Percentiles rank a stretch among this genome's conserved stretches.
phyloP scores from a whole-genome alignment of 2,113 vertebrate species.

The Neofelis nebulosa region DNA sequence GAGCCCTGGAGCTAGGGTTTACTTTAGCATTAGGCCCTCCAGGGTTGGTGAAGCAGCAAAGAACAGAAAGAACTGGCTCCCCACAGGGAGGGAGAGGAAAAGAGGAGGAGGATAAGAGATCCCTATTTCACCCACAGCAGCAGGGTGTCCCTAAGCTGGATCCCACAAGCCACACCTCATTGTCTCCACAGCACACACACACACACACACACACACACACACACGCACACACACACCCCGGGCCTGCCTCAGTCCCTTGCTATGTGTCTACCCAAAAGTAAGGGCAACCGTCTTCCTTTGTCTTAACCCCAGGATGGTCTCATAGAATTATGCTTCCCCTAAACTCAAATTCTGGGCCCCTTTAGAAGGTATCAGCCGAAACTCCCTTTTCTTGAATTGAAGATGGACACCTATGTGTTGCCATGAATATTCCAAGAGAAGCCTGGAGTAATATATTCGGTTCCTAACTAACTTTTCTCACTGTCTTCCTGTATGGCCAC shows the following conservation, averaged over 20 bases:
- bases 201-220: not conserved
- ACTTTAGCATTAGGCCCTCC: not conserved
- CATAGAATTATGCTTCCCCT: not conserved
- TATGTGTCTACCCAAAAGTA: not conserved
- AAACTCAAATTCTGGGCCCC: not conserved
- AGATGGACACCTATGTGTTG: not conserved
- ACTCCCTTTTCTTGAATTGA: not conserved
- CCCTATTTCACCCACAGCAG: slow-evolving; percentile 59
- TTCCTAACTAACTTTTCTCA: slow-evolving; percentile 57
- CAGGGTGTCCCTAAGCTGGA: slow-evolving; percentile 45
- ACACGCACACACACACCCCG: not conserved
- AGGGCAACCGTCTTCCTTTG: slow-evolving; percentile 1
- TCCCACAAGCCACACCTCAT: slow-evolving; percentile 65
- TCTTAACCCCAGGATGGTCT: not conserved
- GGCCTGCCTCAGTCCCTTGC: not conserved
- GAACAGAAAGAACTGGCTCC: slow-evolving; percentile 45
- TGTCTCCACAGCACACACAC: slow-evolving; percentile 32
- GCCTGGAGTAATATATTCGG: not conserved
- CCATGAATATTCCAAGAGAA: not conserved
- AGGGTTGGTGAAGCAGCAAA: not conserved
- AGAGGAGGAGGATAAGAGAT: slow-evolving; percentile 25
- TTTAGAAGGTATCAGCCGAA: not conserved
- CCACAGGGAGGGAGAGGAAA: not conserved
- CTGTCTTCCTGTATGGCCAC: not conserved
- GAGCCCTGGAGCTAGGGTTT: not conserved